Base-by-base conservation (phyloP, 2,113 vertebrate genomes). In the Neogale vison region DNA sequence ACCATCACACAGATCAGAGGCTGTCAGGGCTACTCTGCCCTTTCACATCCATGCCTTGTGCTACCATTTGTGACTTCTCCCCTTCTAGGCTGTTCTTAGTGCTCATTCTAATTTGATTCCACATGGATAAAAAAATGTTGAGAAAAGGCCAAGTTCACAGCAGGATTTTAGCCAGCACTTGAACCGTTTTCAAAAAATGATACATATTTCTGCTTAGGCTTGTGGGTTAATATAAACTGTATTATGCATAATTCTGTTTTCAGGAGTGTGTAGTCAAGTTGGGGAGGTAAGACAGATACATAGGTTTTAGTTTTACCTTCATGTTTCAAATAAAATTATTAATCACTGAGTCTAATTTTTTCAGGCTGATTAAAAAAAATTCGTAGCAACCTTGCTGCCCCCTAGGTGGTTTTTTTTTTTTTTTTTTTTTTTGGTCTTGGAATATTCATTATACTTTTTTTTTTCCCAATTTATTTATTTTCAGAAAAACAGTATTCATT, bases 91-190 rank as follows among this genome's bases (percentile, higher is more conserved):
- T 90, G 4, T 31, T 50, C 34, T 80, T 59, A 85, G 63, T 61
- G 34, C 24, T 71, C 55, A 57, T 59, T 96, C 59, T 96, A 42
- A 91, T 94, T 90, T 95, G 69, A 95, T 42, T 95, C 55, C 50
- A 84, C 8, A 31, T 84, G 47, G 14, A 95, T 90, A 77, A 80
- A 92, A 95, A 95, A 96, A 83, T 55, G 7, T 90, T 88, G 55
- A 67, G 10, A 83, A 57, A 90, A 80, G 34, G 65, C 23, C 71
- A 88, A 65, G 23, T 96, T 85, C 50, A 72, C 14, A 74, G 52
- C 12, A 89, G 47, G n/a, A 47, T 57, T 90, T 96, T 84, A 76
- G 12, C 29, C n/a, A 82, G n/a, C 3, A 1, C 24, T 90, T 77
- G 59, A 91, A 79, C 29, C 9, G 47, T 96, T 69, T 69, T 36